Base-by-base conservation (phyloP, 2,888 invertebrate genomes). In the Myopa testacea region DNA sequence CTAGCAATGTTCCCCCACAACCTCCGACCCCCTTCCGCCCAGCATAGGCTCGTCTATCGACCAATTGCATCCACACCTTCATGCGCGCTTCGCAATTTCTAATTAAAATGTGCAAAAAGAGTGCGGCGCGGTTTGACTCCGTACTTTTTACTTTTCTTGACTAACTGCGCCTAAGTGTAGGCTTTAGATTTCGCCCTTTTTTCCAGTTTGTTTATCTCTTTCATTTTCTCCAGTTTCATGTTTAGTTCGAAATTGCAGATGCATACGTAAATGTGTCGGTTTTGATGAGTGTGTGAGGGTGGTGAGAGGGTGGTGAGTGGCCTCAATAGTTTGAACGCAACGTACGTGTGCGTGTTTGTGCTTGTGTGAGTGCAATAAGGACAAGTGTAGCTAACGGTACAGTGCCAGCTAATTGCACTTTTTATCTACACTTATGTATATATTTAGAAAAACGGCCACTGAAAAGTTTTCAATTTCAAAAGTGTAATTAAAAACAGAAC, bases 161-260 rank as follows among this genome's bases (percentile, higher is more conserved):
- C 12, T 50, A 50, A 69, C 12, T 65, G 60, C 78, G 78, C 73
- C 78, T 79, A 78, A 73, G 69, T 76, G 76, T 78, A 78, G 70
- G 73, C 73, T 78, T 77, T 74, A 67, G 37, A 52, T 68, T 74
- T 75, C 58, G 5, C n/a, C 5, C 62, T n/a, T 62, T 62, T 62
- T 62, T 62, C n/a, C 4, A 5, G 16, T 62, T 26, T 75, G 16
- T 38, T 50, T 55, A 16, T 37, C 55, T 34, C 38, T 4, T 19
- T 40, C 38, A 10, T 14, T 62, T 38, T 60, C 34, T 65, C 34
- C 65, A 74, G 74, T 74, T 74, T 52, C 37, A 65, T n/a, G 12
- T 45, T 73, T 37, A 37, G 16, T 65, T 63, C 4, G 37, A 34
- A 52, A 74, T 72, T 72, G 58, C 72, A 38, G 38, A 55, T 52